A percentile compares a stretch with the other conserved stretches of the same genome.
Evolutionary conservation across 2,888 invertebrate species (phyloP).

Genomic region (Trissolcus japonicus): DNA sequence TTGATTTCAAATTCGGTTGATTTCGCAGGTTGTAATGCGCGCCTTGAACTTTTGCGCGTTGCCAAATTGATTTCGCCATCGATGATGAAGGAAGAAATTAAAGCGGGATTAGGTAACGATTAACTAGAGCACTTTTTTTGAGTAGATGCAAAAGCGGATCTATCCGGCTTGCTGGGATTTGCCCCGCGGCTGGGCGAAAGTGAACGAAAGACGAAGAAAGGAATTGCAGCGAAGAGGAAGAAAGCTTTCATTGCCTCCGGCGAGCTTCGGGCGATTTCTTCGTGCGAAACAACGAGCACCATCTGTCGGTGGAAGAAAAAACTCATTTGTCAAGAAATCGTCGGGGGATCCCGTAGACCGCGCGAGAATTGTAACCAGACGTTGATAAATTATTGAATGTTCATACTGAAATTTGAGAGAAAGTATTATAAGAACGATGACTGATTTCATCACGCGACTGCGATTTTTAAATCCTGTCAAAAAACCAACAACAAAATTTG

Average conservation of each 20-base stretch:
- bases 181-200: slow-evolving; percentile 11
- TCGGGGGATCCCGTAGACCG: slow-evolving; percentile 5
- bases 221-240: slow-evolving; percentile 9
- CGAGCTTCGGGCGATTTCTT: slow-evolving; percentile 18
- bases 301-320: slow-evolving; percentile 21
- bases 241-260: slow-evolving; percentile 48
- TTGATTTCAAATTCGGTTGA: background rate
- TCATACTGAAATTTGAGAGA: background rate
- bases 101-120: slow-evolving; percentile 8
- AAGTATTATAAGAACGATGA: slow-evolving; percentile 4
- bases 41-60: slow-evolving; percentile 23
- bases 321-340: slow-evolving; percentile 17
- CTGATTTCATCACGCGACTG: background rate
- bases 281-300: slow-evolving; percentile 15
- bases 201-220: slow-evolving; percentile 17
- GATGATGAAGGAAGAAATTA: background rate
- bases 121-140: slow-evolving; percentile 13
- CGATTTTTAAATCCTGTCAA: background rate
- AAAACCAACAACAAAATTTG: background rate
- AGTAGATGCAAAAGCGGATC: slow-evolving; percentile 3
- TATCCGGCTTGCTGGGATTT: background rate
- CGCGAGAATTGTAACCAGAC: slow-evolving; percentile 18
- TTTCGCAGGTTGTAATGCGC: background rate
- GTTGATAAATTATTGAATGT: slow-evolving; percentile 34
- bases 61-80: slow-evolving; percentile 7